These are phyloP conservation scores for Tursiops truncatus DNA, from an alignment of 2,113 vertebrate species.

Conservation along the genomic window DNA sequence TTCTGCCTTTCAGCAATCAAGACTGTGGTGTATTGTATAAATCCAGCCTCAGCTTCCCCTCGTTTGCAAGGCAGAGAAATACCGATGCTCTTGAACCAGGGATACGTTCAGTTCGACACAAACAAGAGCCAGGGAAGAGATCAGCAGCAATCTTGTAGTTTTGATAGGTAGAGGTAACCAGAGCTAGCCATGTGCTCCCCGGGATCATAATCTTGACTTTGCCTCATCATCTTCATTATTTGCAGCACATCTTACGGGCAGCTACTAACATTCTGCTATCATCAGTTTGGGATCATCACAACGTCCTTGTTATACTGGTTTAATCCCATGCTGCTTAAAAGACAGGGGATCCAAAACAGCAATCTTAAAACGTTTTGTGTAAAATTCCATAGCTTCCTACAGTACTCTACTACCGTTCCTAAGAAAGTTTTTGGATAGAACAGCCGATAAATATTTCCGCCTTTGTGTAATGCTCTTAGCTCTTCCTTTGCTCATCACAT, in stretches of 20 bases:
- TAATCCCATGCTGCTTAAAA: not conserved
- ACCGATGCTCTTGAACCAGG: not conserved
- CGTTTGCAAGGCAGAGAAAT: not conserved
- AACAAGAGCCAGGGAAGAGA: not conserved
- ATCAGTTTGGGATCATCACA: not conserved
- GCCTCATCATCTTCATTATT: not conserved
- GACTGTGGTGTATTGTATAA: not conserved
- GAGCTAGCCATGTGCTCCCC: not conserved
- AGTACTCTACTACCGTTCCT: not conserved
- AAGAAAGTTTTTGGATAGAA: not conserved
- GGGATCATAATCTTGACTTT: not conserved
- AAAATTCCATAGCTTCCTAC: not conserved
- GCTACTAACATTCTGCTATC: not conserved
- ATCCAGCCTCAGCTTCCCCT: not conserved
- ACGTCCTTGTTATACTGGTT: not conserved
- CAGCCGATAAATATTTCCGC: not conserved
- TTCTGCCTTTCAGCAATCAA: conserved; percentile 29
- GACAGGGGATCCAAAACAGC: not conserved
- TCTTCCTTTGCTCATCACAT: not conserved
- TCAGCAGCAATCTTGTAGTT: not conserved
- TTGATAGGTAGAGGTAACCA: not conserved
- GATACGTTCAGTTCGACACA: not conserved
- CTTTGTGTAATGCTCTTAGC: not conserved
- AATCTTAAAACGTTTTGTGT: not conserved
- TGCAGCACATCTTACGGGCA: not conserved